These are phyloP conservation scores for Argyresthia goedartella DNA, from an alignment of 2,888 invertebrate genomes.

Conservation along the genomic window DNA sequence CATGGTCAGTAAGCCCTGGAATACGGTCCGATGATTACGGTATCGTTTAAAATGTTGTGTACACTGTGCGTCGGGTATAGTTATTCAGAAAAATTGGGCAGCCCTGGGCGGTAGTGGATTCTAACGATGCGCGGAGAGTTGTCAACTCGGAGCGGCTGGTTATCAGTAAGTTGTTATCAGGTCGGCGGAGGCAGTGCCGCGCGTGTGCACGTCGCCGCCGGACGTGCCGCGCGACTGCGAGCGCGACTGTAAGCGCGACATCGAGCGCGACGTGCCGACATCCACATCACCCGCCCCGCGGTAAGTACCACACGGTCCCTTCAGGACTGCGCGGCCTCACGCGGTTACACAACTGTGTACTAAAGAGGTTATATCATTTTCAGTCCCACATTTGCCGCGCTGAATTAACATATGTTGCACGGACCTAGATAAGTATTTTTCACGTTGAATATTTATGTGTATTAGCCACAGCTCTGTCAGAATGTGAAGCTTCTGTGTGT, in stretches of 20 bases:
- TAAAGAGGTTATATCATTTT: conserved; percentile 1
- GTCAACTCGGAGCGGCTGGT: no score
- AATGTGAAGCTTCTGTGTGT: no score
- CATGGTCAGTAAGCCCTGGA: no score
- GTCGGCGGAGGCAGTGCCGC: conserved; percentile 17
- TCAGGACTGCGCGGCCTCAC: neutral
- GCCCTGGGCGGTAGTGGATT: no score
- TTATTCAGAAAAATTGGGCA: no score
- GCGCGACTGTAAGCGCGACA: neutral
- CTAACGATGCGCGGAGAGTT: no score
- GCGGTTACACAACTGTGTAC: neutral
- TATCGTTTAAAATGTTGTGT: no score
- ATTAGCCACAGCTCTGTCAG: neutral
- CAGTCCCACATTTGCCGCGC: neutral
- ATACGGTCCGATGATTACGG: no score
- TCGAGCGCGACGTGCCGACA: no score
- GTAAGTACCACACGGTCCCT: neutral
- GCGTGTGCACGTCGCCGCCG: conserved; percentile 42
- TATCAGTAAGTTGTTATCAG: no score
- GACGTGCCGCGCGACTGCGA: conserved; percentile 19
- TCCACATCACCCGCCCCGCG: neutral
- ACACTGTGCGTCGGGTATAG: no score
- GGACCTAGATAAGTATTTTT: neutral
- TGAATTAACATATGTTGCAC: conserved; percentile 1
- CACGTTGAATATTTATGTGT: neutral